Evolutionary conservation across 2,113 vertebrate species (phyloP).

Genomic region (Rattus rattus): DNA sequence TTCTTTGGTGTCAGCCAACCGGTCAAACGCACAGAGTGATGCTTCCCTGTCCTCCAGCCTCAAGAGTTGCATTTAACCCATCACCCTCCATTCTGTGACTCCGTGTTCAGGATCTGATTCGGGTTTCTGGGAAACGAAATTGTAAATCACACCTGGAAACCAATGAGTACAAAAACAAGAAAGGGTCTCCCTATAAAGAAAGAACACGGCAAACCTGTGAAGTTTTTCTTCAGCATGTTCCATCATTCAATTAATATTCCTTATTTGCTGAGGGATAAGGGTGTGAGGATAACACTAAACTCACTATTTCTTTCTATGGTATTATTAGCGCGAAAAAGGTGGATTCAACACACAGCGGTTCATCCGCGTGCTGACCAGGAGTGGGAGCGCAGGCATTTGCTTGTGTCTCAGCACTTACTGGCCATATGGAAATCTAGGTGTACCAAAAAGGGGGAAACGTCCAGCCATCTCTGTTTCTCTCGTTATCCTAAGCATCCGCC

Average conservation of each 20-base stretch:
- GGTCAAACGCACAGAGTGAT: background rate
- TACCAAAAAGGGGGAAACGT: background rate
- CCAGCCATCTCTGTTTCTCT: slow-evolving; percentile 15
- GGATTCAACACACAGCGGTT: background rate
- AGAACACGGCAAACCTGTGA: background rate
- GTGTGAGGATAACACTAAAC: background rate
- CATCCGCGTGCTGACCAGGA: background rate
- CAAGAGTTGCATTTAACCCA: slow-evolving; percentile 7
- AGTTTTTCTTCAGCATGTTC: background rate
- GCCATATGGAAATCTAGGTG: background rate
- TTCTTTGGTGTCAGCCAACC: slow-evolving; percentile 23
- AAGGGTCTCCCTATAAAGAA: background rate
- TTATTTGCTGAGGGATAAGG: background rate
- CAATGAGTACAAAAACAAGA: background rate
- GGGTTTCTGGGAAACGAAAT: slow-evolving; percentile 6
- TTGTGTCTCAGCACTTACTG: background rate
- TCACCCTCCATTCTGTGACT: background rate
- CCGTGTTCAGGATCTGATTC: background rate
- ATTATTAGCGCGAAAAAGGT: background rate
- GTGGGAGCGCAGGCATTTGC: background rate
- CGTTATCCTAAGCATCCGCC: background rate
- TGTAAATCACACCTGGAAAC: background rate
- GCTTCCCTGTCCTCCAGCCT: background rate
- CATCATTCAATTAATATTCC: background rate
- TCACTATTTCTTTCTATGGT: background rate